Evolutionary conservation across 2,888 invertebrate species (phyloP).

Genomic region (Sarcophaga subvicina): DNA sequence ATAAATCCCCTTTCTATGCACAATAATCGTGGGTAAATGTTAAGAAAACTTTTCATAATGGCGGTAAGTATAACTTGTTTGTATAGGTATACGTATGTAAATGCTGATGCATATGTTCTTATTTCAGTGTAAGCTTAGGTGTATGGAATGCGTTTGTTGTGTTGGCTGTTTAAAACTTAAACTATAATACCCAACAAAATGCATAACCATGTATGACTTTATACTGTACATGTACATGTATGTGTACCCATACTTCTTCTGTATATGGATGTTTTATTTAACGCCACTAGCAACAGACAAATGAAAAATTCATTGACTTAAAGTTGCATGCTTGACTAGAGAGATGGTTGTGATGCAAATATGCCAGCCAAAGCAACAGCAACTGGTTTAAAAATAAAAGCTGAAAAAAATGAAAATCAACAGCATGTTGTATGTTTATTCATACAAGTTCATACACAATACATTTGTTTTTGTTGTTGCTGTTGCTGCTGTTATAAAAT

Average conservation of each 20-base stretch:
- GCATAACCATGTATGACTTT: constrained; percentile 39
- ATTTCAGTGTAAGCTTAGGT: not conserved
- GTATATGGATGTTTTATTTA: constrained; percentile 72
- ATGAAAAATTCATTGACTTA: constrained; percentile 68
- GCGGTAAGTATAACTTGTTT: not conserved
- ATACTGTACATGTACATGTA: not conserved
- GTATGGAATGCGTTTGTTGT: not conserved
- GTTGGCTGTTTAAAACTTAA: constrained; percentile 55
- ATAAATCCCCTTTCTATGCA: constrained; percentile 34
- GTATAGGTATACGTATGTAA: not conserved
- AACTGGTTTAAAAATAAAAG: constrained; percentile 1
- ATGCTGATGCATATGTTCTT: not conserved
- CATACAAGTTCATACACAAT: constrained; percentile 1
- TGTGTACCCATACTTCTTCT: not conserved
- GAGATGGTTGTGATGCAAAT: constrained; percentile 36
- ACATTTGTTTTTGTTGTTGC: not conserved
- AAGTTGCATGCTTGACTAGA: constrained; percentile 71
- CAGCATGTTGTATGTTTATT: constrained; percentile 37
- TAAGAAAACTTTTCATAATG: constrained; percentile 7
- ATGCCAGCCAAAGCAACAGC: too few species aligned
- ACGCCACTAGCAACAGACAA: constrained; percentile 76
- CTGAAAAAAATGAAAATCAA: constrained; percentile 1
- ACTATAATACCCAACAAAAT: constrained; percentile 37
- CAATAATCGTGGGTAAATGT: constrained; percentile 42
- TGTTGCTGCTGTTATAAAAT: constrained; percentile 1